Conservation (phyloP, 2,888 invertebrate species). For the Coelinius sp. region DNA sequence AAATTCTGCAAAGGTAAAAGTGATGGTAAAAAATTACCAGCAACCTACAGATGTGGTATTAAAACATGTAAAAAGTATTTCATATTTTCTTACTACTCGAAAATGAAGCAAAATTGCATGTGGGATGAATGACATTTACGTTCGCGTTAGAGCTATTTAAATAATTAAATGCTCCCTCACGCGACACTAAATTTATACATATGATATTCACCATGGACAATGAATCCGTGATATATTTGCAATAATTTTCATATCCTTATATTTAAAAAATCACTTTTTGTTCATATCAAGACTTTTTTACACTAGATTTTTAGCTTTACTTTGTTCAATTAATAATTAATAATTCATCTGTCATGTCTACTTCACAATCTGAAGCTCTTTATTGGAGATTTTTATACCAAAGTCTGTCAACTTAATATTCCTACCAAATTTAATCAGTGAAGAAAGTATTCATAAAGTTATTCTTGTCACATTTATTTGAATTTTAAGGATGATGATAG, state of each 20-base stretch:
- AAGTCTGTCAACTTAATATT: conserved; percentile 6
- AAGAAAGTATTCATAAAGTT: not conserved
- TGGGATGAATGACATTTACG: conserved; percentile 81
- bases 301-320: conserved; percentile 8
- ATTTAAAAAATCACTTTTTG: conserved; percentile 1
- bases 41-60: conserved; percentile 92
- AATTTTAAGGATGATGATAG: not conserved
- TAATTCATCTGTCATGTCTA: not conserved
- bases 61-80: conserved; percentile 94
- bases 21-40: conserved; percentile 76
- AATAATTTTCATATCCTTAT: not conserved
- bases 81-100: conserved; percentile 88
- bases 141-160: conserved; percentile 41
- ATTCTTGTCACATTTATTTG: not conserved
- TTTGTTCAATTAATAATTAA: not conserved
- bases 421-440: not conserved
- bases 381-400: not conserved
- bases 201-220: not conserved
- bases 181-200: not conserved
- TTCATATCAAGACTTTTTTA: conserved; percentile 21
- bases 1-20: conserved; percentile 93
- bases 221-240: not conserved
- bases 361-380: not conserved
- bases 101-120: conserved; percentile 85
- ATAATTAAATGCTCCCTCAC: not conserved